Evolutionary conservation across 2,888 invertebrate genomes (phyloP), one percentile per base, ranked within the genome.

Genomic region (Trachelus tabidus): DNA sequence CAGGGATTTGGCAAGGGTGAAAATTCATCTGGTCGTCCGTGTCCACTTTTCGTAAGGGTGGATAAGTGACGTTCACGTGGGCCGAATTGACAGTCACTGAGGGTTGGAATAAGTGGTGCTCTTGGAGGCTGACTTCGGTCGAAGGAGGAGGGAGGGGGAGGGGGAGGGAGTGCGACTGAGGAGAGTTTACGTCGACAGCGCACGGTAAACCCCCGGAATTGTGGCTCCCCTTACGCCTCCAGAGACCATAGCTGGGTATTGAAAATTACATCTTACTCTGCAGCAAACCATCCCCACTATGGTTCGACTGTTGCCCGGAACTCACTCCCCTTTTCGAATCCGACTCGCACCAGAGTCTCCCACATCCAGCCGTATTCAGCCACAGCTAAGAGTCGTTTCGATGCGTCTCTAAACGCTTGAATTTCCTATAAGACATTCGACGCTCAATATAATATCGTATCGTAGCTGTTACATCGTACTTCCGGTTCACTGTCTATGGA

Each of bases 111-210:
- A 86, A 86, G 86, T 87, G 87, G 87, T 85, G 83, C 83, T 87
- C 85, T 87, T 83, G 69, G 75, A 73, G 74, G 83, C 84, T 83
- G 86, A 86, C 83, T 87, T 35, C 73, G 73, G 77, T 73, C 77
- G 34, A n/a, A 37, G 68, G 33, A 40, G 68, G 75, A 68, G 40
- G 68, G 80, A 31, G 69, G 83, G 79, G 83, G 82, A 83, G 85
- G 82, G 83, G 85, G 82, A 12, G 85, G 84, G 87, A 86, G 86
- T 84, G 87, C 87, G 88, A 89, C 89, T 87, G 89, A 89, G 87
- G 88, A 90, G 89, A 90, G 90, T 91, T 91, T 91, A 91, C 90
- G 90, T 89, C 89, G 90, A 90, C 90, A 89, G 90, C 85, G 85
- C 87, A 87, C 90, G 89, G 89, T 91, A 91, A 90, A 91, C 86